Evolutionary conservation across 2,113 vertebrate genomes (phyloP), one percentile per base, ranked within the genome.

Genomic region (Cyanoderma ruficeps): DNA sequence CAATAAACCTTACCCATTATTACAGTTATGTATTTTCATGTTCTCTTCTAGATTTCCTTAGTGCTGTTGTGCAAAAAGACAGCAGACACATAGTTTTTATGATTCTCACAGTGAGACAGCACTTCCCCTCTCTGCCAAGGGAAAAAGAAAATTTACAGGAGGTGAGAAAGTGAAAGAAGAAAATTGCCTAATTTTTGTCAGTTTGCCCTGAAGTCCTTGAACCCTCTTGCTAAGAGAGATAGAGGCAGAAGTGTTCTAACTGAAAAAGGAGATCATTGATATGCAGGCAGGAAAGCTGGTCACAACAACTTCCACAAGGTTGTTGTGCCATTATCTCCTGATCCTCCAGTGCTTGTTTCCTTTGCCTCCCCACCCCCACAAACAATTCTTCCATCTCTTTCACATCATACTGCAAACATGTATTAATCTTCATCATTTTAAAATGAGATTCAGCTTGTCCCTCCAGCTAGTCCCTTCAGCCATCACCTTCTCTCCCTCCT

Each of bases 11-110:
- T 64, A 42, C 6, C 8, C 14, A 8, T 64, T 30, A 37, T 77
- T 69, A 16, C 10, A 6, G 22, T 60, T 77, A 25, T 0, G 0
- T 70, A 20, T 53, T 50, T 35, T 46, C 12, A 24, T 2, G 1
- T 64, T 17, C 6, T 64, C 11, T 57, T 64, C 37, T 74, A 35
- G 21, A 72, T 89, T 72, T 74, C 24, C 63, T 83, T 19, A 11
- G 77, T 57, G 37, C 35, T 87, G 24, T 49, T 83, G 60, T 89
- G 31, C 72, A 89, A 72, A 80, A 79, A 69, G 1, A 0, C 49
- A 86, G 30, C 31, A 76, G n/a, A 3, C 7, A 11, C 24, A 3
- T 24, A 15, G 41, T 28, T 65, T 35, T 46, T 24, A 6, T 2
- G 4, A 28, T 30, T 49, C 22, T 72, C 13, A 9, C 5, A 49